phyloP scores from a whole-genome alignment of 2,888 invertebrate species.

The Limenitis camilla region DNA sequence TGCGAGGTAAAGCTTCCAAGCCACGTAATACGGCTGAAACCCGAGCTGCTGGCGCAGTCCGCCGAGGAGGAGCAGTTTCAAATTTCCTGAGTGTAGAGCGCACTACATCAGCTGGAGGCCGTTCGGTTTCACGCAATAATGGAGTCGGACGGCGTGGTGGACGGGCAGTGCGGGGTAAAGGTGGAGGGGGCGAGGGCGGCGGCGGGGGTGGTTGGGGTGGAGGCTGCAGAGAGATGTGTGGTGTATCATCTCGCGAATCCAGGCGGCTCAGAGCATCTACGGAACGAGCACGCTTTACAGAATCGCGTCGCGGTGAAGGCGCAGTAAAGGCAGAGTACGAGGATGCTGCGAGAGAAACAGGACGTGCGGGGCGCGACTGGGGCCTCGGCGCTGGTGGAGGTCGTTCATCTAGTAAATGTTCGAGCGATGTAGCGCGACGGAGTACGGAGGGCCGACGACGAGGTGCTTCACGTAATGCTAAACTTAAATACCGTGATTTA shows the following conservation, averaged over 20 bases:
- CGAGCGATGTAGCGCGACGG: constrained; percentile 87
- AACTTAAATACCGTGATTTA: constrained; percentile 88
- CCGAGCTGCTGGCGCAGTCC: constrained; percentile 69
- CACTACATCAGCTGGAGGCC: constrained; percentile 92
- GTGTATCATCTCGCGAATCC: constrained; percentile 73
- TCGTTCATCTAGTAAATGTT: constrained; percentile 85
- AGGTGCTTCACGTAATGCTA: constrained; percentile 85
- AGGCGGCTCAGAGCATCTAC: constrained; percentile 87
- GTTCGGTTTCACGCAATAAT: constrained; percentile 81
- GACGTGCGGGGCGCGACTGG: constrained; percentile 40
- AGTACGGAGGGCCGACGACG: constrained; percentile 81
- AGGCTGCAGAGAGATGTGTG: constrained; percentile 71
- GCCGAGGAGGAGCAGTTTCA: constrained; percentile 78
- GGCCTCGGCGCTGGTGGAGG: constrained; percentile 46
- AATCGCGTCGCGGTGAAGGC: constrained; percentile 67
- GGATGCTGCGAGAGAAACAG: constrained; percentile 44
- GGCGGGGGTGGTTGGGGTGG: constrained; percentile 74
- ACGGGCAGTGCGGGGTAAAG: constrained; percentile 60
- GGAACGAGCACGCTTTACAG: constrained; percentile 88
- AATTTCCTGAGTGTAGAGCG: constrained; percentile 89
- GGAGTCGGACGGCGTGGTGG: constrained; percentile 73
- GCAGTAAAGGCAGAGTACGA: constrained; percentile 30
- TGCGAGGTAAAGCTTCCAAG: constrained; percentile 45
- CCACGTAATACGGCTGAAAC: constrained; percentile 55
- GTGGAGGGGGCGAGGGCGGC: constrained; percentile 48